These are phyloP conservation scores for Glaucomys volans DNA, from an alignment of 2,113 vertebrate species.

Conservation along the genomic window DNA sequence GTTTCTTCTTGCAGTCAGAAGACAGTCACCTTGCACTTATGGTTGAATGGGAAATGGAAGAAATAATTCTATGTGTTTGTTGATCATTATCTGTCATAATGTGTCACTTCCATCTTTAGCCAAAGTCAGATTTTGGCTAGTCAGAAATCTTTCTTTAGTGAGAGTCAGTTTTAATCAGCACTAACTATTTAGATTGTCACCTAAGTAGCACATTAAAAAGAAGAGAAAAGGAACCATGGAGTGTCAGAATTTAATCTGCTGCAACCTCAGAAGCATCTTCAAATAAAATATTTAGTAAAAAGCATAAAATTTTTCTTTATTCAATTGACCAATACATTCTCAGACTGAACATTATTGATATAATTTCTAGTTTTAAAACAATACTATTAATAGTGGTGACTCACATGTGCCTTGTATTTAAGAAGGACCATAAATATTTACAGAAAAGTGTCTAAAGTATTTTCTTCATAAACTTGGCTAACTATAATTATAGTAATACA, in stretches of 20 bases:
- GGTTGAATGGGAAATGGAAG: neutral
- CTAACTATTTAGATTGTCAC: neutral
- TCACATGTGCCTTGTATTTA: constrained; percentile 46
- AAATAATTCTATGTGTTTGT: neutral
- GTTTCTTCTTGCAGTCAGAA: neutral
- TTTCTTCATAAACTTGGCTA: constrained; percentile 34
- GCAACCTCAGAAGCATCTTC: constrained; percentile 30
- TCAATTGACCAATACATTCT: neutral
- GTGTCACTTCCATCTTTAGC: neutral
- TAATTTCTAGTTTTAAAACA: constrained; percentile 64
- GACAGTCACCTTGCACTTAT: neutral
- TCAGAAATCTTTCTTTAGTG: constrained; percentile 9
- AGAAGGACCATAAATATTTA: constrained; percentile 19
- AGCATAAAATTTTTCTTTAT: constrained; percentile 2
- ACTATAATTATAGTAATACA: neutral
- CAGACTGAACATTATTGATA: neutral
- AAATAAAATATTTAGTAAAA: constrained; percentile 57
- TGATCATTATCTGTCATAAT: neutral
- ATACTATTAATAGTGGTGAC: constrained; percentile 55
- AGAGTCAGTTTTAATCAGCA: constrained; percentile 6
- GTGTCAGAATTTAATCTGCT: neutral
- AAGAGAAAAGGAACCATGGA: neutral
- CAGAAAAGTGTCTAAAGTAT: constrained; percentile 4
- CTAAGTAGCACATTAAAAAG: neutral
- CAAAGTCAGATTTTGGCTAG: neutral